A percentile compares a stretch with the other conserved stretches of the same genome.
These are phyloP conservation scores for Sebastes itinus DNA, from an alignment of 2,797 vertebrate species.

Conservation along the genomic window DNA sequence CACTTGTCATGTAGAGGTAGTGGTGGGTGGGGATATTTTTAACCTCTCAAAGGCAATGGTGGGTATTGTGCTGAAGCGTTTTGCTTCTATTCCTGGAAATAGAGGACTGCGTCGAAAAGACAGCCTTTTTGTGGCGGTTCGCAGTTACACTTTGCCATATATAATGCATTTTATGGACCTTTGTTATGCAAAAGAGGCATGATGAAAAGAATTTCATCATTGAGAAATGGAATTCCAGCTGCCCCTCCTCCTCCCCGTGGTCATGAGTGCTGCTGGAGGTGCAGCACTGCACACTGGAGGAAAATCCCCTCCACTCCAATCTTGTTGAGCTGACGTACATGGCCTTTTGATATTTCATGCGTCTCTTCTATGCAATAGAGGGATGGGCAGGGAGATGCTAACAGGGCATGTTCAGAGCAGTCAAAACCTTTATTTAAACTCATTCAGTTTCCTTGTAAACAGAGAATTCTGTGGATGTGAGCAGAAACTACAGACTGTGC, in stretches of 20 bases:
- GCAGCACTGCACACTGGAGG: slow-evolving; percentile 48
- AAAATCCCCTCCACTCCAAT: slow-evolving; percentile 70
- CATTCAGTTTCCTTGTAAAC: slow-evolving; percentile 24
- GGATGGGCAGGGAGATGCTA: slow-evolving; percentile 29
- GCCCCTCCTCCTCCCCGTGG: slow-evolving; percentile 63
- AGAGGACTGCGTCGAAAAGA: slow-evolving; percentile 19
- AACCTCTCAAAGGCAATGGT: slow-evolving; percentile 30
- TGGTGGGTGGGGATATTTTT: slow-evolving; percentile 56
- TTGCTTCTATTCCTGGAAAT: slow-evolving; percentile 48
- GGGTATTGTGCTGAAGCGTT: slow-evolving; percentile 16
- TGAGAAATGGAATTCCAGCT: slow-evolving; percentile 73
- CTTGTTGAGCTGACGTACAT: slow-evolving; percentile 63
- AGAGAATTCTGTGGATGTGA: neutral
- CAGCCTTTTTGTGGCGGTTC: slow-evolving; percentile 46
- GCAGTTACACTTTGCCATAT: slow-evolving; percentile 61
- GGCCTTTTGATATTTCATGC: slow-evolving; percentile 66
- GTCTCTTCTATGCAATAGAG: slow-evolving; percentile 27
- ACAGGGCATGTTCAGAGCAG: slow-evolving; percentile 32
- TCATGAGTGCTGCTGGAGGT: slow-evolving; percentile 64
- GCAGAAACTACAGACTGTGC: neutral
- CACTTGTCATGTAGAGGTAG: slow-evolving; percentile 22
- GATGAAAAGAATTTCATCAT: slow-evolving; percentile 80
- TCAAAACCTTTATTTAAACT: slow-evolving; percentile 32
- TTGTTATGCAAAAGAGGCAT: slow-evolving; percentile 79
- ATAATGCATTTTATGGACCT: slow-evolving; percentile 75